Evolutionary conservation across 2,113 vertebrate genomes (phyloP).

Genomic region (Ammodytes dubius): DNA sequence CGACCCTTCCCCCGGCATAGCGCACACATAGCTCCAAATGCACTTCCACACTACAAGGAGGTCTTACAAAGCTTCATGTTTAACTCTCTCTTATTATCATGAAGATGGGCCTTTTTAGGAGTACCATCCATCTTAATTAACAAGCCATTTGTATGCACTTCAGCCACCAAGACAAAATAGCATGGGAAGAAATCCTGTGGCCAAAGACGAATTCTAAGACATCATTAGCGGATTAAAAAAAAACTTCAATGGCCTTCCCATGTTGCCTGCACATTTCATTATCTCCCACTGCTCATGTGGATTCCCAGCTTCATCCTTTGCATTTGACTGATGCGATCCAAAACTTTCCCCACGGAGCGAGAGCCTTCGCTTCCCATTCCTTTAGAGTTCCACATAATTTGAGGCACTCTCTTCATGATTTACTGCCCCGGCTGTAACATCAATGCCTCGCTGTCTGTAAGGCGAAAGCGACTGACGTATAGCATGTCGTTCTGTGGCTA

Average conservation of each 20-base stretch:
- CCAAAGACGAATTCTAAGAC: conserved; percentile 67
- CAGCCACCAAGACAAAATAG: conserved; percentile 61
- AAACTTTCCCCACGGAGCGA: conserved; percentile 45
- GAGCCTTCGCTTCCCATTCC: conserved; percentile 36
- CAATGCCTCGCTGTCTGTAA: conserved; percentile 59
- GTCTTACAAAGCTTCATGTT: conserved; percentile 68
- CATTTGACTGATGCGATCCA: conserved; percentile 41
- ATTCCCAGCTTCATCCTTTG: conserved; percentile 53
- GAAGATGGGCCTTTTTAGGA: conserved; percentile 71
- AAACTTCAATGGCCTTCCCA: conserved; percentile 60
- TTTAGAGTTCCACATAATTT: conserved; percentile 67
- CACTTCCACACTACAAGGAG: conserved; percentile 56
- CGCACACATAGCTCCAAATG: conserved; percentile 42
- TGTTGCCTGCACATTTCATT: conserved; percentile 77
- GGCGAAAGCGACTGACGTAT: conserved; percentile 29
- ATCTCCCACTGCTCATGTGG: conserved; percentile 66
- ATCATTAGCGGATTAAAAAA: conserved; percentile 75
- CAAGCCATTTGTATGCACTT: conserved; percentile 75
- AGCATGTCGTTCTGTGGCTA: conserved; percentile 47
- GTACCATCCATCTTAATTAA: conserved; percentile 84
- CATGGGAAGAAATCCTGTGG: conserved; percentile 77
- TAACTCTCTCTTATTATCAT: conserved; percentile 72
- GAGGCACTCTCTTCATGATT: conserved; percentile 69
- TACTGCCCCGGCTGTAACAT: conserved; percentile 48
- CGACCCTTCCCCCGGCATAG: not conserved